These are phyloP conservation scores for Fragum sueziense DNA, from an alignment of 2,888 invertebrate species.

Conservation along the genomic window DNA sequence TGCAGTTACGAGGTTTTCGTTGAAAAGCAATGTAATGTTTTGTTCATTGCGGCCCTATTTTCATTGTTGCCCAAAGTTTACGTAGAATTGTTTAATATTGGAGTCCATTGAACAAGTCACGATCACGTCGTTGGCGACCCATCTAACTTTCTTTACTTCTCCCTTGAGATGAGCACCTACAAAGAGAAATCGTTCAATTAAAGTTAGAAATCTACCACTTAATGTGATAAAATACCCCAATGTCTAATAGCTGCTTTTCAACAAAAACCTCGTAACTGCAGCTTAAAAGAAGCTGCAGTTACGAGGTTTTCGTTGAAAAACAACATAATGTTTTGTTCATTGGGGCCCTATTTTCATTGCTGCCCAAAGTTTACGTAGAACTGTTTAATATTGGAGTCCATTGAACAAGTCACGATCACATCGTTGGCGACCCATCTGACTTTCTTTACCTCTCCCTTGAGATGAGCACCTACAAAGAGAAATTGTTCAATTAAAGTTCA, in stretches of 20 bases:
- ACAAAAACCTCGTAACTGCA: no score
- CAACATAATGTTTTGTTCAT: neutral
- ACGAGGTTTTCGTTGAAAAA: no score
- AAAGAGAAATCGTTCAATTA: no score
- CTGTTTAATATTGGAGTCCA: constrained; percentile 86
- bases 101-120: constrained; percentile 96
- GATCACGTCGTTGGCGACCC: constrained; percentile 94
- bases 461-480: constrained; percentile 93
- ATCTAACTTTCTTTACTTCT: constrained; percentile 95
- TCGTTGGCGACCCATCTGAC: constrained; percentile 95
- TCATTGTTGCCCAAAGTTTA: neutral
- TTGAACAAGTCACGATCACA: constrained; percentile 95
- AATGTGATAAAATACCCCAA: no score
- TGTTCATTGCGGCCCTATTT: neutral
- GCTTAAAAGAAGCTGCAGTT: no score
- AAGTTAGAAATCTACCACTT: no score
- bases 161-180: constrained; percentile 98
- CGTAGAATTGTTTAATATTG: constrained; percentile 69
- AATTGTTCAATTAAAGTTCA: no score
- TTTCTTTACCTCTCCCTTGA: constrained; percentile 97
- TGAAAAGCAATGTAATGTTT: no score
- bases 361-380: constrained; percentile 38
- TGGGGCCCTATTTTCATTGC: neutral
- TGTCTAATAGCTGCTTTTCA: no score
- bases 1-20: no score